A percentile compares a stretch with the other conserved stretches of the same genome.
These are phyloP conservation scores for Busseola fusca DNA, from an alignment of 2,888 invertebrate species.

Conservation along the genomic window DNA sequence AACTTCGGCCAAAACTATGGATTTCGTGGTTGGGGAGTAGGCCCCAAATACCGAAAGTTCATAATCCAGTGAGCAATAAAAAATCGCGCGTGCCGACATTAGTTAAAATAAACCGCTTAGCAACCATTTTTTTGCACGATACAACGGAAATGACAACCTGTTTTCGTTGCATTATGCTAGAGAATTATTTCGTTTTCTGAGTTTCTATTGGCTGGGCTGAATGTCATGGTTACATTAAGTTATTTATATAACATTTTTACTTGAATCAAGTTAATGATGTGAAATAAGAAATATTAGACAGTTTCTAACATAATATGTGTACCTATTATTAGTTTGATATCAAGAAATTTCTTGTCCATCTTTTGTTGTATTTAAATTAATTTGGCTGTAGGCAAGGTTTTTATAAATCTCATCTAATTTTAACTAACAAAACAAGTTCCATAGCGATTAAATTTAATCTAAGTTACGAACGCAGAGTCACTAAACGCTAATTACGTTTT, in stretches of 20 bases:
- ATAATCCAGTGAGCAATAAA: background rate
- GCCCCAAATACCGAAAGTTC: background rate
- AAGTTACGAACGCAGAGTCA: slow-evolving; percentile 39
- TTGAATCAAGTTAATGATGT: background rate
- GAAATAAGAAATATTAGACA: background rate
- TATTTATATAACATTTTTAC: background rate
- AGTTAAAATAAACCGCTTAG: slow-evolving; percentile 34
- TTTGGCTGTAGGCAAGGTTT: background rate
- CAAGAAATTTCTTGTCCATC: background rate
- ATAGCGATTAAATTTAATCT: slow-evolving; percentile 33
- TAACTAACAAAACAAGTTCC: slow-evolving; percentile 7
- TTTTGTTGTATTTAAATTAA: background rate
- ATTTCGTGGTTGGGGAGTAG: background rate
- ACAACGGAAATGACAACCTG: slow-evolving; percentile 51
- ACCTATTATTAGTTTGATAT: background rate
- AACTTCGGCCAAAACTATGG: background rate
- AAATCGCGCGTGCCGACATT: background rate
- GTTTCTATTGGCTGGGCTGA: slow-evolving; percentile 18
- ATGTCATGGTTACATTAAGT: slow-evolving; percentile 10
- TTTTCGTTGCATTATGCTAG: slow-evolving; percentile 39
- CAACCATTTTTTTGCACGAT: slow-evolving; percentile 49
- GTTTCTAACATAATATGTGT: too few species aligned
- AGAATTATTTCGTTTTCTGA: slow-evolving; percentile 17
- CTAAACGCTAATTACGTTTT: slow-evolving; percentile 52
- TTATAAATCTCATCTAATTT: background rate